phyloP scores from a whole-genome alignment of 2,888 invertebrate species.

The Lasius fuliginosus region DNA sequence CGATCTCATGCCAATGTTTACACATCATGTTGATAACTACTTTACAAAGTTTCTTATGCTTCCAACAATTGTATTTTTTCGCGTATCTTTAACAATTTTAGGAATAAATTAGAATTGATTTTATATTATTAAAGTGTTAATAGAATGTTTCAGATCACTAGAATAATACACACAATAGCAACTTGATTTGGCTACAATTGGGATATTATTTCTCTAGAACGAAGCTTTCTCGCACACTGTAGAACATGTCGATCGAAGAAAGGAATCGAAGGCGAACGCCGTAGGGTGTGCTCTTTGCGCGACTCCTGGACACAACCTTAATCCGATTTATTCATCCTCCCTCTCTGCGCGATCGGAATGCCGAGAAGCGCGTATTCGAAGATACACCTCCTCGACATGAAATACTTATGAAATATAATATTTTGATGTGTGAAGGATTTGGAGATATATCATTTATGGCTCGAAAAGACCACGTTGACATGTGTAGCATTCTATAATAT shows the following conservation, averaged over 20 bases:
- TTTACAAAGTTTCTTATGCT: neutral
- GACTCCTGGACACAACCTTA: constrained; percentile 65
- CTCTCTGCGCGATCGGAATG: constrained; percentile 66
- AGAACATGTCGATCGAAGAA: constrained; percentile 60
- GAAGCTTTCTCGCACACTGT: neutral
- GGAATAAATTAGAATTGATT: neutral
- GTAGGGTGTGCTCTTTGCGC: constrained; percentile 49
- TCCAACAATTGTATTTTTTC: neutral
- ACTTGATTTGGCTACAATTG: neutral
- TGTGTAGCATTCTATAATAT: constrained; percentile 1
- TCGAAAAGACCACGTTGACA: neutral
- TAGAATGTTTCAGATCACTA: too few species aligned
- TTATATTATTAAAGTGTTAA: neutral
- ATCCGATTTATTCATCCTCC: constrained; percentile 70
- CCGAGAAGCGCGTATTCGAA: constrained; percentile 47
- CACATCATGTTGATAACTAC: neutral
- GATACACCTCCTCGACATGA: neutral
- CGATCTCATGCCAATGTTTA: constrained; percentile 21
- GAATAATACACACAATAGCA: neutral
- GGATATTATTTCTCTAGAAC: neutral
- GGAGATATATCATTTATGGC: constrained; percentile 10
- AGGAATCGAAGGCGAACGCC: constrained; percentile 44
- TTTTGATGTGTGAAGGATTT: constrained; percentile 12
- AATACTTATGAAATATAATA: constrained; percentile 12
- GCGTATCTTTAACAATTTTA: neutral